phyloP scores from a whole-genome alignment of 92 coral and sea anemone species.

The Zoanthus sociatus region DNA sequence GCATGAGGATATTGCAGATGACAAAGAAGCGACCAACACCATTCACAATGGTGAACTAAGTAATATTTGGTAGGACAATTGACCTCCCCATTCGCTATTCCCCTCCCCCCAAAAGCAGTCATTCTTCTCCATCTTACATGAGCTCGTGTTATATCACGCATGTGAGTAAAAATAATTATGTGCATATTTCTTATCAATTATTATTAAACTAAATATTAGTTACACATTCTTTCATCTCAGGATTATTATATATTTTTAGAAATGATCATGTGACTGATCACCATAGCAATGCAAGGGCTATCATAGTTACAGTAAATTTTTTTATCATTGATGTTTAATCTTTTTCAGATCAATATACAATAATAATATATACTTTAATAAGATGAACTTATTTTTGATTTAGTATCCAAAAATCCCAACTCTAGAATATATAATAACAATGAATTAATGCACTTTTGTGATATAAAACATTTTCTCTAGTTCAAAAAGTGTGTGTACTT shows the following conservation, averaged over 20 bases:
- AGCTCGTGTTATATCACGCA: neutral
- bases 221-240: constrained; percentile 4
- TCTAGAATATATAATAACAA: neutral
- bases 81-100: constrained; percentile 7
- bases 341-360: neutral
- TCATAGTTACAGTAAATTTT: neutral
- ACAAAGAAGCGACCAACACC: constrained; percentile 43
- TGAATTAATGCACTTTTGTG: neutral
- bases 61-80: constrained; percentile 3
- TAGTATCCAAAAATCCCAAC: neutral
- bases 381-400: neutral
- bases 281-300: neutral
- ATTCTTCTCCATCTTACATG: neutral
- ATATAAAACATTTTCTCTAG: neutral
- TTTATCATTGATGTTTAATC: neutral
- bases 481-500: neutral
- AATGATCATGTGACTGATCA: neutral
- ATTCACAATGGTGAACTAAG: constrained; percentile 62
- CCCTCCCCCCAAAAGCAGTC: neutral
- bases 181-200: constrained; percentile 5
- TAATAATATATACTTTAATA: neutral
- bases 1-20: neutral
- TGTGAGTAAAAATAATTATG: constrained; percentile 4
- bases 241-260: neutral
- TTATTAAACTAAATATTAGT: constrained; percentile 3